These are phyloP conservation scores for Syngnathus scovelli DNA, from an alignment of 2,113 vertebrate genomes.

Conservation along the genomic window DNA sequence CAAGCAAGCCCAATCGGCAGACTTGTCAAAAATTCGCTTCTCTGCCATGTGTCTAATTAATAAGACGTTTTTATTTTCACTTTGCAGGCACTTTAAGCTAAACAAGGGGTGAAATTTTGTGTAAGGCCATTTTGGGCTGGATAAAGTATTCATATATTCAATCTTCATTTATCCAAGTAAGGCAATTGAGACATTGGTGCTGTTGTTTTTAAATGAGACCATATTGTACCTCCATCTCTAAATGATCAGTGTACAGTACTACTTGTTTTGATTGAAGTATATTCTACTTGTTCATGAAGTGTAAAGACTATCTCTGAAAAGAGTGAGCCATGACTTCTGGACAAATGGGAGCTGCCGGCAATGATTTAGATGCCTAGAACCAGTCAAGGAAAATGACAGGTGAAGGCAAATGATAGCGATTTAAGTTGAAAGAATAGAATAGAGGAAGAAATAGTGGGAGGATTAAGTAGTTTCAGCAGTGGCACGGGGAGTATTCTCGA, in stretches of 20 bases:
- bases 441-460: conserved; percentile 4
- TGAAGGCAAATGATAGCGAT: not conserved
- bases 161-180: no score
- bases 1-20: no score
- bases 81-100: no score
- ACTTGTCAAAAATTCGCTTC: no score
- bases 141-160: no score
- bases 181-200: no score
- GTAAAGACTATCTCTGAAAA: not conserved
- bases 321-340: not conserved
- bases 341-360: not conserved
- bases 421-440: conserved; percentile 4
- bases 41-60: no score
- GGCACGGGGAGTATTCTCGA: conserved; percentile 6
- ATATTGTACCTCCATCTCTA: not conserved
- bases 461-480: conserved; percentile 11
- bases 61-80: no score
- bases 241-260: not conserved
- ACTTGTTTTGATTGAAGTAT: not conserved
- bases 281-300: not conserved
- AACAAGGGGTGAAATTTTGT: no score
- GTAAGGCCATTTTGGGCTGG: no score
- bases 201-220: not conserved
- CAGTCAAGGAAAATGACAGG: not conserved
- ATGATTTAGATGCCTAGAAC: conserved; percentile 1